Evolutionary conservation across 2,888 invertebrate genomes (phyloP).

Genomic region (Gastrophysa polygoni): DNA sequence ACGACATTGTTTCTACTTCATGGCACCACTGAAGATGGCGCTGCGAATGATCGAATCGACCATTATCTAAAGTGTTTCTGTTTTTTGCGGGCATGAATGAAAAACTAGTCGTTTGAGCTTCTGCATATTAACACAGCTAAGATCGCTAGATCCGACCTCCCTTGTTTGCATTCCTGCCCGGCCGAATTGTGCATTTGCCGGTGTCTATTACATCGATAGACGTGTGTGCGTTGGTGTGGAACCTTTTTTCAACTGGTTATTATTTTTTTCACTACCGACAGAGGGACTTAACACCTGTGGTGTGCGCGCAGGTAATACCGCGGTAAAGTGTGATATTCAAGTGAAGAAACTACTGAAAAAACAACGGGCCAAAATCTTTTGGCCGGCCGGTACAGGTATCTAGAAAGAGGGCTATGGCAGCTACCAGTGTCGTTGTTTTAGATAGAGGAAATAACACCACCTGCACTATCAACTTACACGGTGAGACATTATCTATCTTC

Average conservation of each 20-base stretch:
- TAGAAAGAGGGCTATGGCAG: slow-evolving; percentile 63
- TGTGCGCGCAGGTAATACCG: slow-evolving; percentile 54
- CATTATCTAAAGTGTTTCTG: slow-evolving; percentile 51
- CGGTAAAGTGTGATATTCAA: slow-evolving; percentile 49
- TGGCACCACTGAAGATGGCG: slow-evolving; percentile 31
- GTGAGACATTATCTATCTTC: slow-evolving; percentile 63
- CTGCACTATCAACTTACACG: slow-evolving; percentile 95
- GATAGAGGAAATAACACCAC: slow-evolving; percentile 96
- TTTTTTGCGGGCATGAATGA: slow-evolving; percentile 55
- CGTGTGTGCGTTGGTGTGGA: slow-evolving; percentile 24
- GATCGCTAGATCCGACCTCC: slow-evolving; percentile 44
- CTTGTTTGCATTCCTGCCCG: slow-evolving; percentile 37
- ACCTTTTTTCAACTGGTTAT: slow-evolving; percentile 29
- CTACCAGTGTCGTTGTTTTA: slow-evolving; percentile 92
- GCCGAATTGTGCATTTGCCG: slow-evolving; percentile 13
- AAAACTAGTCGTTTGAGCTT: slow-evolving; percentile 56
- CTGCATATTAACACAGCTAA: slow-evolving; percentile 45
- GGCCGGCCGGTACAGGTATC: slow-evolving; percentile 55
- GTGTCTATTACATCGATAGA: background rate
- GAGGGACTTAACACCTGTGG: slow-evolving; percentile 55
- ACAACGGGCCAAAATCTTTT: slow-evolving; percentile 45
- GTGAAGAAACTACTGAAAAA: slow-evolving; percentile 47
- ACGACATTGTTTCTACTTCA: too few species aligned
- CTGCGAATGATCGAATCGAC: slow-evolving; percentile 37
- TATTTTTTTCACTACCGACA: slow-evolving; percentile 52